Base-by-base conservation (phyloP, 2,113 vertebrate species). In the Pterocles gutturalis region DNA sequence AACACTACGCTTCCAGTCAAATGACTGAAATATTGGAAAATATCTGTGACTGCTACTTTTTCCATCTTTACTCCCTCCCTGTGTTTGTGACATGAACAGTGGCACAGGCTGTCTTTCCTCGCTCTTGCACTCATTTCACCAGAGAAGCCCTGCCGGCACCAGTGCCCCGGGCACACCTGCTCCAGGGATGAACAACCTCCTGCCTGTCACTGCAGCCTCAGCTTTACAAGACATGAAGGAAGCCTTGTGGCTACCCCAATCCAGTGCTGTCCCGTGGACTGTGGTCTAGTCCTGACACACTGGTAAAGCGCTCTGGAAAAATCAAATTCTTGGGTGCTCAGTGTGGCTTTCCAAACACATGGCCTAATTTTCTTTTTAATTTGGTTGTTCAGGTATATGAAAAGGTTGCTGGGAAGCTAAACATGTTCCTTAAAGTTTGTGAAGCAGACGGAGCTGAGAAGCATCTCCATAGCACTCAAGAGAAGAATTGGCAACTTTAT, bases 51-150 rank as follows among this genome's bases (percentile, higher is more conserved):
- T 53, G 64, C 33, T 72, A 16, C 34, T 51, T 33, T 13, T 95
- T 61, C 55, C 33, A 58, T 22, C 34, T 70, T 81, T 7, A 3
- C 28, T 82, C 51, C 53, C 28, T 61, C 36, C 26, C 36, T 9
- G 8, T 10, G 31, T 24, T 61, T 3, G 2, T 57, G 46, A 57
- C 1, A 3, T 28, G 34, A 20, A 43, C 0, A 2, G 72, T 53
- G 24, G 41, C 45, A 77, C 18, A 41, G 31, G 43, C 43, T 75
- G 16, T 70, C n/a, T 66, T 64, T 76, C 18, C 26, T 55, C 10
- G 5, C 18, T 26, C 69, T 71, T 46, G 24, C 6, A 58, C 43
- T 43, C 16, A 31, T 75, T 49, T 75, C 51, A 33, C 17, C 26
- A 70, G 45, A 45, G 54, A 6, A 64, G 5, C 33, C 12, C 7